Evolutionary conservation across 2,797 vertebrate genomes (phyloP).

Genomic region (Lagodon rhomboides): DNA sequence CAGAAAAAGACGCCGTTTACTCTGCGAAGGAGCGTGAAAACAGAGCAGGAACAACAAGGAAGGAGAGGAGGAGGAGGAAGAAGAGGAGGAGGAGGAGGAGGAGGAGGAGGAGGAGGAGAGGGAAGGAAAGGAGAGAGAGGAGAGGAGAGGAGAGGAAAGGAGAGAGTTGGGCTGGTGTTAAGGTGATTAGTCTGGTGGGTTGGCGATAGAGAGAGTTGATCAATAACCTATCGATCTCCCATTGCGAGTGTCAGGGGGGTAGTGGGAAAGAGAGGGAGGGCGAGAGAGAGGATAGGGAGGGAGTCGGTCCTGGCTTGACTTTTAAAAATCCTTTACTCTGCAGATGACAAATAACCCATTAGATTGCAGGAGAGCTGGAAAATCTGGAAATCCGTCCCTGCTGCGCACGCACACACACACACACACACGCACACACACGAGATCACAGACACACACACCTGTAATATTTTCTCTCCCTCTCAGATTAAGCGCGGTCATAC

Average conservation of each 20-base stretch:
- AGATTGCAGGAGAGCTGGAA: slow-evolving; percentile 81
- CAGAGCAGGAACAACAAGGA: slow-evolving; percentile 71
- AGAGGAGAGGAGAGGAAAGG: slow-evolving; percentile 36
- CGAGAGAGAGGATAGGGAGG: slow-evolving; percentile 80
- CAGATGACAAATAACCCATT: slow-evolving; percentile 90
- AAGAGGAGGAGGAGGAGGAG: slow-evolving; percentile 42
- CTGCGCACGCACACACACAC: slow-evolving; percentile 27
- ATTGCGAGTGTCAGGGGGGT: slow-evolving; percentile 87
- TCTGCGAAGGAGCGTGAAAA: slow-evolving; percentile 57
- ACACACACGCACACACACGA: not conserved
- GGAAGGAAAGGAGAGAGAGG: not conserved
- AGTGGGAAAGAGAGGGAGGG: slow-evolving; percentile 83
- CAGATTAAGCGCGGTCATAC: slow-evolving; percentile 37
- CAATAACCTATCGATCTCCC: slow-evolving; percentile 89
- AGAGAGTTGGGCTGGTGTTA: slow-evolving; percentile 87
- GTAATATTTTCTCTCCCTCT: slow-evolving; percentile 53
- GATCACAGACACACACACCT: slow-evolving; percentile 12
- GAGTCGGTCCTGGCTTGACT: slow-evolving; percentile 87
- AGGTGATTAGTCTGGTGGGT: slow-evolving; percentile 92
- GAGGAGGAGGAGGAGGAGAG: slow-evolving; percentile 38
- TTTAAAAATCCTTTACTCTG: slow-evolving; percentile 91
- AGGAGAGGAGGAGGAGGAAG: slow-evolving; percentile 40
- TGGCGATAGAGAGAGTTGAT: slow-evolving; percentile 92
- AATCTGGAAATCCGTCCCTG: slow-evolving; percentile 69
- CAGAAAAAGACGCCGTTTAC: slow-evolving; percentile 45